These are phyloP conservation scores for Napeogenes sylphis DNA, from an alignment of 2,888 invertebrate species.

Conservation along the genomic window DNA sequence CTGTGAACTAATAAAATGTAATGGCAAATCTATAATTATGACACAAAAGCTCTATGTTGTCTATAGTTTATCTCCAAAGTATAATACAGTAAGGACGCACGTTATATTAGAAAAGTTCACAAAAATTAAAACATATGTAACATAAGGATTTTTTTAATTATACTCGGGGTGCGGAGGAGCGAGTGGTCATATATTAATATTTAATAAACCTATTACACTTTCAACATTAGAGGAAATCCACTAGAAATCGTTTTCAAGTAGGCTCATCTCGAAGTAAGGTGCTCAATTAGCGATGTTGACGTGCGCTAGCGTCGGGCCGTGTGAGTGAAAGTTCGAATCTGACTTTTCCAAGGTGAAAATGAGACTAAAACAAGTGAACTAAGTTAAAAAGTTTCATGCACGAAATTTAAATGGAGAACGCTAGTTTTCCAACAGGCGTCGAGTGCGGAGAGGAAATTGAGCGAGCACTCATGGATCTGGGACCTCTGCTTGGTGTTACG, in stretches of 20 bases:
- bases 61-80: slow-evolving; percentile 45
- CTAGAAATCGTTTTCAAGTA: slow-evolving; percentile 36
- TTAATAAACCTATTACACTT: slow-evolving; percentile 1
- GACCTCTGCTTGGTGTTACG: slow-evolving; percentile 65
- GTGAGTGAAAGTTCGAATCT: slow-evolving; percentile 60
- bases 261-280: slow-evolving; percentile 51
- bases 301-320: slow-evolving; percentile 53
- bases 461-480: slow-evolving; percentile 70
- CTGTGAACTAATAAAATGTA: slow-evolving; percentile 27
- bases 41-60: slow-evolving; percentile 41
- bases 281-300: slow-evolving; percentile 63
- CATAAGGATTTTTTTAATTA: slow-evolving; percentile 15
- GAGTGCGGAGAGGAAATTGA: slow-evolving; percentile 71
- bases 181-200: slow-evolving; percentile 5
- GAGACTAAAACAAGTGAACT: slow-evolving; percentile 43
- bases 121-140: slow-evolving; percentile 20
- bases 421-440: slow-evolving; percentile 58
- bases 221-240: slow-evolving; percentile 4
- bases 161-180: slow-evolving; percentile 10
- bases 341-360: slow-evolving; percentile 48
- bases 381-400: slow-evolving; percentile 32
- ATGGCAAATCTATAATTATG: slow-evolving; percentile 50
- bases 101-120: slow-evolving; percentile 36
- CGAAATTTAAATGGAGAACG: slow-evolving; percentile 56
- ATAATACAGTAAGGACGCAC: slow-evolving; percentile 51